Percentiles rank a stretch among this genome's conserved stretches.
Conservation (phyloP, 2,888 invertebrate species). For the Drosophila mimetica region DNA sequence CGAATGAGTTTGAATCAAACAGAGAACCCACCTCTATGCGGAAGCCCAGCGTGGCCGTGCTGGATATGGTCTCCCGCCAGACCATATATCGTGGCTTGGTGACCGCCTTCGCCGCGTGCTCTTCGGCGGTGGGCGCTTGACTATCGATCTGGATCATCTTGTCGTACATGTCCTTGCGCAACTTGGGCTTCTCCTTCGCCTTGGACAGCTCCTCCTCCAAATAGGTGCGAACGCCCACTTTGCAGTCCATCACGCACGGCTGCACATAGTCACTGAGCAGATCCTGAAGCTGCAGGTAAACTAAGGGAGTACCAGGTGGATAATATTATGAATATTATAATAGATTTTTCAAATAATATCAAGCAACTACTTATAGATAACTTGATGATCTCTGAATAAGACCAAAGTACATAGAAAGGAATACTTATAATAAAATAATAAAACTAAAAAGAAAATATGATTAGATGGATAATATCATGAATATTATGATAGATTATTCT, state of each 20-base stretch:
- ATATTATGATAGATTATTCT: too few species aligned
- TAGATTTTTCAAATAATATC: too few species aligned
- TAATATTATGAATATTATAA: too few species aligned
- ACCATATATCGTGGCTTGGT: constrained; percentile 98
- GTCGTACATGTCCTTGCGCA: constrained; percentile 98
- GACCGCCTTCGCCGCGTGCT: constrained; percentile 94
- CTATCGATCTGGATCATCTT: constrained; percentile 98
- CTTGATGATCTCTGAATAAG: too few species aligned
- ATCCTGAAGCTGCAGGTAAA: constrained; percentile 96
- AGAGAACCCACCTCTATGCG: constrained; percentile 89
- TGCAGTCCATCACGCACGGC: constrained; percentile 98
- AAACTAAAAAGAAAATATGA: constrained; percentile 7
- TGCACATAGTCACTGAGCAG: constrained; percentile 94
- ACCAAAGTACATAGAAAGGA: too few species aligned
- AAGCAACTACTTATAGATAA: too few species aligned
- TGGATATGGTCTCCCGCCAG: constrained; percentile 98
- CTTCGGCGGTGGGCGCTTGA: constrained; percentile 94
- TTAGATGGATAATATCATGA: constrained; percentile 1
- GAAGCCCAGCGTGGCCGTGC: constrained; percentile 98
- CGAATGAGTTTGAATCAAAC: too few species aligned
- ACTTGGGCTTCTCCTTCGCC: constrained; percentile 96
- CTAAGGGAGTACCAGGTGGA: constrained; percentile 66
- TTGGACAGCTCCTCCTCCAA: constrained; percentile 97
- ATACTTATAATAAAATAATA: too few species aligned
- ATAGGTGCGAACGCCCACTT: constrained; percentile 97